Evolutionary conservation across 2,797 vertebrate species (phyloP).

Genomic region (Peromyscus eremicus): DNA sequence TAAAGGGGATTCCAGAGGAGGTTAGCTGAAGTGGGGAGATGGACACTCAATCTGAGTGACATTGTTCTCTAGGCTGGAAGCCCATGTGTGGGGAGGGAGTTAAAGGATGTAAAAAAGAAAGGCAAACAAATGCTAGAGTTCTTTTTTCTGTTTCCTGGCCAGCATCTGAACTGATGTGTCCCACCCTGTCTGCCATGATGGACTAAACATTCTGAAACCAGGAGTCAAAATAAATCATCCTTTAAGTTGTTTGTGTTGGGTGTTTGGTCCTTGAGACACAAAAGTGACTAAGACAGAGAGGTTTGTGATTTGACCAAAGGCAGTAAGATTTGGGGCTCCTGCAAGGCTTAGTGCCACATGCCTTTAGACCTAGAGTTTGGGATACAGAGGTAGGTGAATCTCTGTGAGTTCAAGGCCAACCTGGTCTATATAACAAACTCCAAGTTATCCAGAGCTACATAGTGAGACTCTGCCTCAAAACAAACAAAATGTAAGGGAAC

Average conservation of each 20-base stretch:
- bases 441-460: no score
- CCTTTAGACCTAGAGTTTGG: background rate
- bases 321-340: background rate
- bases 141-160: background rate
- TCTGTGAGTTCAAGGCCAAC: no score
- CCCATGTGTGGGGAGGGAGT: background rate
- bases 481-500: background rate
- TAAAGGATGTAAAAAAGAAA: background rate
- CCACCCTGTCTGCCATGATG: no score
- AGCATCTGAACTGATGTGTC: background rate
- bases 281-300: background rate
- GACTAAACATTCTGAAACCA: background rate
- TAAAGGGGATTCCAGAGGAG: background rate
- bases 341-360: background rate
- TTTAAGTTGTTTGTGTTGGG: background rate
- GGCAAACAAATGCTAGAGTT: background rate
- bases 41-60: background rate
- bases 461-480: background rate
- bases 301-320: background rate
- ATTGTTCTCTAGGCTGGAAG: background rate
- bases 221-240: background rate
- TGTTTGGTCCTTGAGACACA: background rate
- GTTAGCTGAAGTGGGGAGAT: background rate
- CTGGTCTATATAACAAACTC: no score
- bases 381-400: no score